Evolutionary conservation across 1,140 invertebrate genomes (phyloP).

Genomic region (Samia ricini): DNA sequence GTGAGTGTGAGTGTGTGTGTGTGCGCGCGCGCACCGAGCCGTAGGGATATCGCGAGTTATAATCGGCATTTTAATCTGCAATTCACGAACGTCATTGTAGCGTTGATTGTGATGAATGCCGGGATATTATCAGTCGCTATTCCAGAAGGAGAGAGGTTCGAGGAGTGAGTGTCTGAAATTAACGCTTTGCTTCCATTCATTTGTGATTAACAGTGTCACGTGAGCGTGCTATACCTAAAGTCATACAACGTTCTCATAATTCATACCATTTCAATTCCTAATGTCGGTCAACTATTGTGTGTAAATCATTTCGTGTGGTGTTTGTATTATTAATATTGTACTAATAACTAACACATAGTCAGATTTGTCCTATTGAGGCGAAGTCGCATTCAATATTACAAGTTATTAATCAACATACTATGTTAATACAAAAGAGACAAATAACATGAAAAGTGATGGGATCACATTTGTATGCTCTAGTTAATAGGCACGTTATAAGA

Average conservation of each 20-base stretch:
- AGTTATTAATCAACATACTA: neutral
- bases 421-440: neutral
- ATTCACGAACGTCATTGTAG: neutral
- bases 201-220: constrained; percentile 45
- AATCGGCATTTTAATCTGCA: constrained; percentile 4
- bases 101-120: neutral
- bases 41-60: neutral
- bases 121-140: neutral
- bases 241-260: constrained; percentile 26
- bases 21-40: neutral
- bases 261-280: constrained; percentile 14
- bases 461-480: neutral
- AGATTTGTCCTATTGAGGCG: neutral
- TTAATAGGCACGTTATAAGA: too few relatives aligned
- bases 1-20: neutral
- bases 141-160: neutral
- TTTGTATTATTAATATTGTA: neutral
- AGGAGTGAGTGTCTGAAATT: constrained; percentile 26
- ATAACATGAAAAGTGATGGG: neutral
- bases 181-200: constrained; percentile 48
- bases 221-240: constrained; percentile 67
- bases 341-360: neutral
- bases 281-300: neutral
- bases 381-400: neutral
- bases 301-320: neutral